Base-by-base conservation (phyloP, 2,888 invertebrate genomes). In the Lymantria dispar region DNA sequence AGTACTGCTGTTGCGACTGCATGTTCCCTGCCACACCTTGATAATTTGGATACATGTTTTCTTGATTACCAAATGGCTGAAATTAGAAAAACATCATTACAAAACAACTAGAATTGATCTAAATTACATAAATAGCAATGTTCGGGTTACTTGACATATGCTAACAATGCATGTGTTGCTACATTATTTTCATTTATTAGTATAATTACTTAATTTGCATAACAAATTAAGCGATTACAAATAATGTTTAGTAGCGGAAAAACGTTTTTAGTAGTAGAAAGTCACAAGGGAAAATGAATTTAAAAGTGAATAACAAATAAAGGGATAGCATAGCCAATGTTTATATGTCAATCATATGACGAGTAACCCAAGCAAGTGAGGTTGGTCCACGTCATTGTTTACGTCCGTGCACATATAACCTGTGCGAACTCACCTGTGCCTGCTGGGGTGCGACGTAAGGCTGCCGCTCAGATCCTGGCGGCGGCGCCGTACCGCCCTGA, bases 301-400 rank as follows among this genome's bases (percentile, higher is more conserved):
- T 10, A 33, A 10, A 33, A 33, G 22, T 22, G 2, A 5, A 5
- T 22, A 22, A 2, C 22, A 22, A 22, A 22, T 22, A 22, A 22
- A 3, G 2, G 22, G 22, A 22, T 22, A 22, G 5, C 22, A 22
- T 22, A 33, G 9, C 33, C 14, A 14, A 40, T 40, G 15, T 40
- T 15, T 15, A 40, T 40, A 14, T 15, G 50, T 33, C 33, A 33
- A 38, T 38, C 38, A 38, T 38, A 38, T 38, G 38, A 33, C 10
- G 33, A 33, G 33, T 33, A 10, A 33, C 9, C 10, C 1, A 33
- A 10, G 33, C 10, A 1, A 10, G 52, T 45, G 50, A 56, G 52
- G 67, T 74, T 62, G 63, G 70, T 83, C 83, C 89, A 89, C 88
- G 89, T 85, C 86, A 87, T 83, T 87, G 85, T 87, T 86, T 85